Conservation (phyloP, 2,888 invertebrate species). For the Megaustenia siamemsis region DNA sequence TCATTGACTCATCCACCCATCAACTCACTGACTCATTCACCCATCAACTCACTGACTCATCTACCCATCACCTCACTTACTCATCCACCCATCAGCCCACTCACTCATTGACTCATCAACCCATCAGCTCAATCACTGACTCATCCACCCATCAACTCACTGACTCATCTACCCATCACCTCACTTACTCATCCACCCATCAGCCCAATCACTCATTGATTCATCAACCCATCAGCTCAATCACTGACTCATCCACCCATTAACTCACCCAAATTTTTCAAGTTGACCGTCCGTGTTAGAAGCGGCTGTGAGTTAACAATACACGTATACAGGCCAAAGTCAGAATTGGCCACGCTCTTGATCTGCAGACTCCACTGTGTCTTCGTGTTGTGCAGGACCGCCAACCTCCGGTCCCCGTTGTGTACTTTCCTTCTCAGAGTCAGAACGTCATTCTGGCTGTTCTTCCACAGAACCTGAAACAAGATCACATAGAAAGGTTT, state of each 20-base stretch:
- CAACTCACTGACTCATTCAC: no score
- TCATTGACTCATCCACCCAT: no score
- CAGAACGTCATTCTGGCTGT: conserved; percentile 52
- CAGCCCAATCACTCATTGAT: not conserved
- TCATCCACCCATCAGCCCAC: no score
- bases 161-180: no score
- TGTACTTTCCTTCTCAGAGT: conserved; percentile 55
- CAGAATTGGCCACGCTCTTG: conserved; percentile 52
- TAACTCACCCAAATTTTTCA: conserved; percentile 48
- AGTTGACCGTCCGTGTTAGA: conserved; percentile 59
- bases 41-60: no score
- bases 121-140: no score
- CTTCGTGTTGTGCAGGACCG: conserved; percentile 55
- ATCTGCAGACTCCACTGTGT: conserved; percentile 65
- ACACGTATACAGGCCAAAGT: conserved; percentile 64
- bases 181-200: not conserved
- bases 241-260: not conserved
- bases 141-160: no score
- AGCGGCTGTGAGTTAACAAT: conserved; percentile 63
- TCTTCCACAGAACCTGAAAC: conserved; percentile 63
- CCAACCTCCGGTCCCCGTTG: conserved; percentile 57
- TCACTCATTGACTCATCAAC: no score
- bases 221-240: not conserved
- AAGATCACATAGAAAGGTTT: no score
- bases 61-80: no score